Conservation (phyloP, 2,888 invertebrate species). For the Pheosia tremula region DNA sequence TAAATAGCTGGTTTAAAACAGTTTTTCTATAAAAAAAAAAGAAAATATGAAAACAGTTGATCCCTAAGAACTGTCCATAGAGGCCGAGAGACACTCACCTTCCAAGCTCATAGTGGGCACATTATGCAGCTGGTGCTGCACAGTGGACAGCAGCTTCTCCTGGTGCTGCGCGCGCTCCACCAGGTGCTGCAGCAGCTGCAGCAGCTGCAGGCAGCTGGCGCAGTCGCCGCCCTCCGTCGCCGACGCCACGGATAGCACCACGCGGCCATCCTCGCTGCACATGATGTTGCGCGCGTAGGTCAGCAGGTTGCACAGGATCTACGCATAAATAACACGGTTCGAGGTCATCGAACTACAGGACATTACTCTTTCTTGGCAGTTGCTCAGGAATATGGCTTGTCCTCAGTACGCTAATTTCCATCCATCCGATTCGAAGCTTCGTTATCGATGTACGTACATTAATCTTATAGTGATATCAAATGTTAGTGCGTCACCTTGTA, state of each 20-base stretch:
- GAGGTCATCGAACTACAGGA: too few species aligned
- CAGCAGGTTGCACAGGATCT: constrained; percentile 89
- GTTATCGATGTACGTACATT: too few species aligned
- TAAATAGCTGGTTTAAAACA: too few species aligned
- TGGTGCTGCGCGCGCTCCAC: constrained; percentile 50
- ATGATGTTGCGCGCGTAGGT: constrained; percentile 88
- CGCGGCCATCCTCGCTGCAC: constrained; percentile 81
- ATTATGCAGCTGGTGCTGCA: constrained; percentile 59
- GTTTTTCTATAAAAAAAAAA: too few species aligned
- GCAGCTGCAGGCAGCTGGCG: constrained; percentile 44
- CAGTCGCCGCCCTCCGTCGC: constrained; percentile 56
- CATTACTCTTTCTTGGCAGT: too few species aligned
- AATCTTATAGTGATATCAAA: too few species aligned
- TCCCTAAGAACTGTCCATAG: too few species aligned
- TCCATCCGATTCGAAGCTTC: too few species aligned
- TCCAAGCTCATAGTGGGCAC: constrained; percentile 64
- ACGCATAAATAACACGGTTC: constrained; percentile 41
- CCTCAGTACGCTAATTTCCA: too few species aligned
- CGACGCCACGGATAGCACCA: constrained; percentile 80
- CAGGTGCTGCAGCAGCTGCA: constrained; percentile 54
- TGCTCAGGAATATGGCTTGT: too few species aligned
- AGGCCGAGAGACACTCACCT: constrained; percentile 41
- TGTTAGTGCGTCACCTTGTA: constrained; percentile 53
- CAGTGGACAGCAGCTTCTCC: constrained; percentile 63
- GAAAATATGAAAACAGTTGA: too few species aligned